Percentiles rank a stretch among this genome's conserved stretches.
These are phyloP conservation scores for Neostethus bicornis DNA, from an alignment of 2,797 vertebrate genomes.

Conservation along the genomic window DNA sequence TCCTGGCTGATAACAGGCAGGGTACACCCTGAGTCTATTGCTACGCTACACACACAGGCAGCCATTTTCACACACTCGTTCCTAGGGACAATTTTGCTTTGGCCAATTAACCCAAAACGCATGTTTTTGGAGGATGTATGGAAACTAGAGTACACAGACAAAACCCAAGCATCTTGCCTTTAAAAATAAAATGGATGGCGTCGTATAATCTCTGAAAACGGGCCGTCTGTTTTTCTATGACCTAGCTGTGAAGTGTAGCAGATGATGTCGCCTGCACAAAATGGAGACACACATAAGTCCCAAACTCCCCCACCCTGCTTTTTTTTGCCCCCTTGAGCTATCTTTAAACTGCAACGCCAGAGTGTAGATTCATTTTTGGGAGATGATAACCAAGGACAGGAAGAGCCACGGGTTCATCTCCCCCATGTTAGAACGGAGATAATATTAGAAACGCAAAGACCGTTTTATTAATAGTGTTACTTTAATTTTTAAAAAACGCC, in stretches of 20 bases:
- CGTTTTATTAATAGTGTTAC: slow-evolving; percentile 10
- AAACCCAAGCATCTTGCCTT: no score
- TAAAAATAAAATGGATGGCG: no score
- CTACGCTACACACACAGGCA: no score
- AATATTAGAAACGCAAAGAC: slow-evolving; percentile 27
- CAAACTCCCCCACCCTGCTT: slow-evolving; percentile 10
- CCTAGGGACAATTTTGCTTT: no score
- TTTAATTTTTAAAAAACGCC: neutral
- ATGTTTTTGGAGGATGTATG: no score
- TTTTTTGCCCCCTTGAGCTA: slow-evolving; percentile 47
- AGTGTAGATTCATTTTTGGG: slow-evolving; percentile 65
- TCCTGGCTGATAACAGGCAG: no score
- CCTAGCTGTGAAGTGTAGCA: slow-evolving; percentile 57
- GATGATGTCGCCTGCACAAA: slow-evolving; percentile 46
- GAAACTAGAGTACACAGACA: no score
- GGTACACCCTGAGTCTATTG: no score
- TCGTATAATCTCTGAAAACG: slow-evolving; percentile 60
- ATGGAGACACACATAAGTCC: slow-evolving; percentile 23
- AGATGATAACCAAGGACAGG: slow-evolving; percentile 59
- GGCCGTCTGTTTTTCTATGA: slow-evolving; percentile 36
- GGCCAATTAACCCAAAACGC: no score
- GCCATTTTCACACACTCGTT: no score
- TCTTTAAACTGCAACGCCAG: slow-evolving; percentile 69
- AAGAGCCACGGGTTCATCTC: slow-evolving; percentile 41
- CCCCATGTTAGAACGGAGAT: slow-evolving; percentile 20